A percentile compares a stretch with the other conserved stretches of the same genome.
These are phyloP conservation scores for Isoperla grammatica DNA, from an alignment of 2,888 invertebrate species.

Conservation along the genomic window DNA sequence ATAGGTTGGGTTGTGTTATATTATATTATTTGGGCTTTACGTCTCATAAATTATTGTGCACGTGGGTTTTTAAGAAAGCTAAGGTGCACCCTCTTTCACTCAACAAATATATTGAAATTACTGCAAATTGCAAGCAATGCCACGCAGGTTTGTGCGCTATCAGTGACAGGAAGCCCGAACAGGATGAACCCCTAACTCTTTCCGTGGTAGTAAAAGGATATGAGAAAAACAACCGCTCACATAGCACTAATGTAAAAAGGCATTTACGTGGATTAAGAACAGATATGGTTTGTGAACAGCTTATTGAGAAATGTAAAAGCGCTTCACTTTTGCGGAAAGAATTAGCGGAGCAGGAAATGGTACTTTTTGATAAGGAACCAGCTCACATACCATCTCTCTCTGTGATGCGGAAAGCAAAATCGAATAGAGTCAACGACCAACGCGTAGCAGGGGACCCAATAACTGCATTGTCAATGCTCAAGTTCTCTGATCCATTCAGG, in stretches of 20 bases:
- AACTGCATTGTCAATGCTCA: constrained; percentile 16
- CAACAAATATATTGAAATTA: background rate
- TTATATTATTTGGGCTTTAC: no score
- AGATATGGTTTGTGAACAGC: background rate
- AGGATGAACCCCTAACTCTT: no score
- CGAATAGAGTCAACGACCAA: constrained; percentile 5
- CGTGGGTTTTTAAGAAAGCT: constrained; percentile 9
- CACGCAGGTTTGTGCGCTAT: background rate
- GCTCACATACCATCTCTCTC: constrained; percentile 13
- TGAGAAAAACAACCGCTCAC: no score
- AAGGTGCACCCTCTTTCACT: constrained; percentile 1
- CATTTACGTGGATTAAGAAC: background rate
- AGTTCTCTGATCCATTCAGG: constrained; percentile 15
- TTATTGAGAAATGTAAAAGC: constrained; percentile 8
- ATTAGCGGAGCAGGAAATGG: constrained; percentile 19
- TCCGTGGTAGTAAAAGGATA: no score
- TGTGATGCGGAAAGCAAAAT: constrained; percentile 21
- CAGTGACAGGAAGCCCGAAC: no score
- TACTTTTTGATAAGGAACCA: constrained; percentile 25
- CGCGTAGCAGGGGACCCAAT: constrained; percentile 19
- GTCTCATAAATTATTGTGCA: constrained; percentile 1
- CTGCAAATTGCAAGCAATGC: background rate
- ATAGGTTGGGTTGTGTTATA: no score
- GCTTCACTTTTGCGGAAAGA: constrained; percentile 16
- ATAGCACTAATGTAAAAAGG: background rate